phyloP scores from a whole-genome alignment of 2,888 invertebrate genomes.

The Drosophila peninsularis region DNA sequence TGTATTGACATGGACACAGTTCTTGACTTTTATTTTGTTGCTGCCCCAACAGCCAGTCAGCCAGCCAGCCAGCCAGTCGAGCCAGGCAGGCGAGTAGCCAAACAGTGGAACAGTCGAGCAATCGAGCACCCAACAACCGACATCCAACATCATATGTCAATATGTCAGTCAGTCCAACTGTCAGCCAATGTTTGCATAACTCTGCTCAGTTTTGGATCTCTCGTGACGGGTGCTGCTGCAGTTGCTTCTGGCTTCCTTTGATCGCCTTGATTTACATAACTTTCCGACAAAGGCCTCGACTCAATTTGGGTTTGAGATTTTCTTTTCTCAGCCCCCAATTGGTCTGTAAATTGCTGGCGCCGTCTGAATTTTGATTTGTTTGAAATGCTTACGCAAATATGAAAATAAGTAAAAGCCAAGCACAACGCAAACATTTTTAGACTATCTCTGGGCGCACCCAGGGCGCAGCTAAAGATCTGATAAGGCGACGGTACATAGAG shows the following conservation, averaged over 20 bases:
- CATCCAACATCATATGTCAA: constrained; percentile 69
- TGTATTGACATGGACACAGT: constrained; percentile 79
- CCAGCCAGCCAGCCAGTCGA: too few species aligned
- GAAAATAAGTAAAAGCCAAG: constrained; percentile 59
- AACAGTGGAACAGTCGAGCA: constrained; percentile 25
- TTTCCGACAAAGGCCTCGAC: constrained; percentile 68
- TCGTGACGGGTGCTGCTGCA: constrained; percentile 26
- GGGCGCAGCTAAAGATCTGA: constrained; percentile 36
- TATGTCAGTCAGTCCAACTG: constrained; percentile 74
- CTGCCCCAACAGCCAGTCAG: constrained; percentile 39
- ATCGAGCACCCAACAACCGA: constrained; percentile 37
- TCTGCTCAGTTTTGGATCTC: constrained; percentile 47
- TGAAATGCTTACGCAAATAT: constrained; percentile 60
- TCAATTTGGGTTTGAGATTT: constrained; percentile 20
- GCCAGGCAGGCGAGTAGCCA: constrained; percentile 20
- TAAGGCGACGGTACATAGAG: constrained; percentile 28
- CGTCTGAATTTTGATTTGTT: constrained; percentile 74
- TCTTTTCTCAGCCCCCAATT: constrained; percentile 38
- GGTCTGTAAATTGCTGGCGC: constrained; percentile 71
- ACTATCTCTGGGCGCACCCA: constrained; percentile 46
- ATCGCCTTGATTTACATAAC: constrained; percentile 71
- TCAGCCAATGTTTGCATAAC: constrained; percentile 72
- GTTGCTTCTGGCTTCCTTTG: constrained; percentile 47
- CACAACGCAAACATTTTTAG: constrained; percentile 15
- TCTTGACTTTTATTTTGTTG: constrained; percentile 79